phyloP scores from a whole-genome alignment of 2,113 vertebrate species.

The Arizona elegans region DNA sequence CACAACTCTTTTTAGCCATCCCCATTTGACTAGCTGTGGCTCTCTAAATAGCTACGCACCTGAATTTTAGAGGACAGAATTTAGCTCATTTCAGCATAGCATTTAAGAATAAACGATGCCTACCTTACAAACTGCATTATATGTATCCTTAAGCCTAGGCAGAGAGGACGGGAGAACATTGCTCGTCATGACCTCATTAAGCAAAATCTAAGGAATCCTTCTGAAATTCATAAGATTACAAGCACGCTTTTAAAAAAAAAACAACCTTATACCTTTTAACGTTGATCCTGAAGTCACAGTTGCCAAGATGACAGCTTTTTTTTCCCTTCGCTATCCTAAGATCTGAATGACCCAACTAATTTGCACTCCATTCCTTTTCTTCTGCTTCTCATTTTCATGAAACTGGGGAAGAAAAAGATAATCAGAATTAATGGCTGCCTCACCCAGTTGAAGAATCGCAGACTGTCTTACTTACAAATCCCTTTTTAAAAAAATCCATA shows the following conservation, averaged over 20 bases:
- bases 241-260: constrained; percentile 30
- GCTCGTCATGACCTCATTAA: neutral
- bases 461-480: neutral
- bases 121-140: neutral
- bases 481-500: neutral
- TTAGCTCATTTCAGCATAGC: neutral
- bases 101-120: neutral
- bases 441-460: neutral
- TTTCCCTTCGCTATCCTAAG: constrained; percentile 29
- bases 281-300: constrained; percentile 33
- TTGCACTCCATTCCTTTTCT: constrained; percentile 25
- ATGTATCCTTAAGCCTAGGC: neutral
- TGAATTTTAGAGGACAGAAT: neutral
- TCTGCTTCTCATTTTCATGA: constrained; percentile 36
- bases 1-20: neutral
- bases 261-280: constrained; percentile 48
- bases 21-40: neutral
- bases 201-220: neutral
- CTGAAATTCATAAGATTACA: neutral
- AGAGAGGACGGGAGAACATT: neutral
- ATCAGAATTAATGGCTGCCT: constrained; percentile 18
- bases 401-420: constrained; percentile 53
- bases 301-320: constrained; percentile 32
- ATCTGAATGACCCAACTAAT: constrained; percentile 37
- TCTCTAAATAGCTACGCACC: neutral